Evolutionary conservation across 2,797 vertebrate species (phyloP).

Genomic region (Chaunax sp.): DNA sequence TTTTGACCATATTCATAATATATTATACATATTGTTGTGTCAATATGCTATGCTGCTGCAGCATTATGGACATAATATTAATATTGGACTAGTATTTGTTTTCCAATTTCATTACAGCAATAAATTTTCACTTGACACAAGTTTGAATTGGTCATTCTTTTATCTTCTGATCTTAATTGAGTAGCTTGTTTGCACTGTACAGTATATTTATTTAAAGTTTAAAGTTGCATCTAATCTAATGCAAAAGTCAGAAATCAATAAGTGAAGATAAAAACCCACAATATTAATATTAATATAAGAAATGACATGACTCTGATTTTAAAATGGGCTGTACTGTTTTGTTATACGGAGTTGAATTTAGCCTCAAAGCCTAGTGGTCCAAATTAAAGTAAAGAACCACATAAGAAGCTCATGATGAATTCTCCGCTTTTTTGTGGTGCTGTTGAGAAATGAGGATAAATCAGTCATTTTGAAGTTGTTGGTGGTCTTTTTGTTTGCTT

Average conservation of each 20-base stretch:
- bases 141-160: background rate
- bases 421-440: constrained; percentile 55
- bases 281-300: background rate
- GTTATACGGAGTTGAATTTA: background rate
- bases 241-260: background rate
- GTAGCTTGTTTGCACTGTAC: background rate
- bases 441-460: constrained; percentile 56
- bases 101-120: no score
- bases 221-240: background rate
- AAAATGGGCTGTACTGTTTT: background rate
- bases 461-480: constrained; percentile 58
- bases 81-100: background rate
- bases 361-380: constrained; percentile 24
- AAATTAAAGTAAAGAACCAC: no score
- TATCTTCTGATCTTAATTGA: background rate
- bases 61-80: background rate
- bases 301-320: background rate
- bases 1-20: background rate
- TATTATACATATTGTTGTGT: background rate
- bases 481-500: constrained; percentile 73
- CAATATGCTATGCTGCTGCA: background rate
- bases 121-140: background rate
- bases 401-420: constrained; percentile 64
- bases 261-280: background rate
- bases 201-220: background rate